Percentiles rank a stretch among this genome's conserved stretches.
Evolutionary conservation across 2,797 vertebrate genomes (phyloP).

Genomic region (Rhinophrynus dorsalis): DNA sequence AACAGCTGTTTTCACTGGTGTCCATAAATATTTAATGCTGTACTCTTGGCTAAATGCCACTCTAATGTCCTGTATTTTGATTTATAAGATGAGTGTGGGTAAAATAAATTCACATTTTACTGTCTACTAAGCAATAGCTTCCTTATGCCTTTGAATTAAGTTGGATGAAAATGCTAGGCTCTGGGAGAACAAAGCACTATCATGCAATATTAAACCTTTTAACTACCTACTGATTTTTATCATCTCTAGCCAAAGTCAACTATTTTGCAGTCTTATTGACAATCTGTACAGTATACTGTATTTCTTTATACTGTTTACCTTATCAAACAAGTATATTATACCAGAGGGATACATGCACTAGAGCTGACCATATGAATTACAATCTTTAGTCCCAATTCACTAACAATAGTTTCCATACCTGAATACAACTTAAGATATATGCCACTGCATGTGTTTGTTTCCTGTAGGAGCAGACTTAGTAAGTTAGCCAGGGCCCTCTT

Average conservation of each 20-base stretch:
- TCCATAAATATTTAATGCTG: conserved; percentile 75
- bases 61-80: conserved; percentile 63
- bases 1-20: conserved; percentile 61
- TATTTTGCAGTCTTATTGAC: neutral
- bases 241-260: neutral
- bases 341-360: too few species aligned
- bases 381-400: too few species aligned
- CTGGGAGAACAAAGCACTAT: neutral
- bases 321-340: too few species aligned
- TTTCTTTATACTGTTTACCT: neutral
- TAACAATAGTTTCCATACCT: too few species aligned
- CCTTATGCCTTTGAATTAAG: conserved; percentile 46
- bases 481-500: too few species aligned
- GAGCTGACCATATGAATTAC: too few species aligned
- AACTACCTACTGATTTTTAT: neutral
- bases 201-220: neutral
- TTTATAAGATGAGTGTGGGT: conserved; percentile 55
- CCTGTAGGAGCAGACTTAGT: too few species aligned
- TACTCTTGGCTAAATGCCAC: conserved; percentile 67
- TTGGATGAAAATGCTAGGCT: neutral
- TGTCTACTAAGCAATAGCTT: conserved; percentile 44
- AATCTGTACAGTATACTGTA: neutral
- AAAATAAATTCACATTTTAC: conserved; percentile 52
- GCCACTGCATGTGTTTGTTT: too few species aligned
- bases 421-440: too few species aligned